Base-by-base conservation (phyloP, 2,888 invertebrate species). In the Drosophila nr. perissopoda region DNA sequence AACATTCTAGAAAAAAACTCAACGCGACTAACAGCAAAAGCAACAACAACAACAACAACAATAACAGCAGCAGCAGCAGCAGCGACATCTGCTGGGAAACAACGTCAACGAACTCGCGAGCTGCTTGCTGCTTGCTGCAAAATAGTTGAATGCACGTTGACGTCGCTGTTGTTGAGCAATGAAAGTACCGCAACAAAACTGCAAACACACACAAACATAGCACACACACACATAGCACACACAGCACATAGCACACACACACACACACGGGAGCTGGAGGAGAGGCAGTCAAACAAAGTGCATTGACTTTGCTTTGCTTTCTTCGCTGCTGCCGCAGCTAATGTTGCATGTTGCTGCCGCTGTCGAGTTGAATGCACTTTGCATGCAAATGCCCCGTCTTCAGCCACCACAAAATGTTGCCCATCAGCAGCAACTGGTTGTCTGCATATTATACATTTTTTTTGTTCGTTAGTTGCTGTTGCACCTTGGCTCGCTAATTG, bases 141-240 rank as follows among this genome's bases (percentile, higher is more conserved):
- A 81, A 78, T 73, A 78, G 78, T 78, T 66, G 81, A 54, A 52
- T 53, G 67, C 63, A 45, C 45, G 45, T 45, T 45, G 45, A 45
- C 45, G 45, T 45, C 45, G 45, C 45, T 45, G 45, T 45, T 70
- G 85, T 88, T 79, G 76, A 90, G 87, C 87, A 87, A 87, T 89
- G 87, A 87, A 87, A 87, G 87, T 87, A 87, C 87, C 87, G 87
- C 89, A 87, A 83, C 86, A 85, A 85, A 83, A 73, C 78, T 80
- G 77, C 80, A 85, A 60, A 82, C 45, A 74, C 36, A 63, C 61
- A 69, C 56, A 72, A 57, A 60, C n/a, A 57, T n/a, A n/a, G n/a
- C 56, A 38, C 45, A 49, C n/a, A 53, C 31, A 67, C 31, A 31
- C 13, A 13, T 16, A 16, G 36, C 33, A 78, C 40, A 53, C 34